Percentiles rank a stretch among this genome's conserved stretches.
phyloP scores from a whole-genome alignment of 2,113 vertebrate genomes.

The Psephotus haematonotus region DNA sequence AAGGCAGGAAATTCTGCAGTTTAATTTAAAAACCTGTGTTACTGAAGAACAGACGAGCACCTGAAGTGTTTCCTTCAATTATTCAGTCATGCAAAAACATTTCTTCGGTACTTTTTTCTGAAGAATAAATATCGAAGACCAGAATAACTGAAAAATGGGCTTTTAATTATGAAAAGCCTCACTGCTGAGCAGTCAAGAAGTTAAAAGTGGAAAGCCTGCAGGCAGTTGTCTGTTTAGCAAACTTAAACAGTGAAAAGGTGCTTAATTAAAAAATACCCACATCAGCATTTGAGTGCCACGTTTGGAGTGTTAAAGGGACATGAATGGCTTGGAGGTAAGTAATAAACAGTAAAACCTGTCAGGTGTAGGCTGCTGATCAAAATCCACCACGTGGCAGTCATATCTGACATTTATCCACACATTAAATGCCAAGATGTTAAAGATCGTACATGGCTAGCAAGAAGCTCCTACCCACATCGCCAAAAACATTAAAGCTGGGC shows the following conservation, averaged over 20 bases:
- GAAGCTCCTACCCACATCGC: neutral
- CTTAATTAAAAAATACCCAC: neutral
- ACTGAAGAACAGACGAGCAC: neutral
- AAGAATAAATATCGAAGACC: neutral
- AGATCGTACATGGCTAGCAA: neutral
- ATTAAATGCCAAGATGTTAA: neutral
- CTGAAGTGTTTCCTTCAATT: neutral
- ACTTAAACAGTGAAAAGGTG: neutral
- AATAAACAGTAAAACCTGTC: neutral
- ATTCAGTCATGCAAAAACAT: neutral
- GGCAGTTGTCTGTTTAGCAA: neutral
- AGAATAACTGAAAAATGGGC: neutral
- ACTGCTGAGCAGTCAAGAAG: neutral
- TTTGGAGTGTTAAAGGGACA: neutral
- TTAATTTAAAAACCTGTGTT: neutral
- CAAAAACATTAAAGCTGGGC: neutral
- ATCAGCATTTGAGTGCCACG: neutral
- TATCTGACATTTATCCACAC: neutral
- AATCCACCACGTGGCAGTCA: neutral
- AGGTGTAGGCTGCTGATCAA: neutral
- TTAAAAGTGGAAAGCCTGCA: neutral
- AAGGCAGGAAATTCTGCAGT: neutral
- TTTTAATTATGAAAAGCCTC: neutral
- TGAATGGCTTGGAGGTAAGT: neutral
- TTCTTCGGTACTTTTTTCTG: neutral